Percentiles rank a stretch among this genome's conserved stretches.
These are phyloP conservation scores for Xylophagus ater DNA, from an alignment of 2,888 invertebrate genomes.

Conservation along the genomic window DNA sequence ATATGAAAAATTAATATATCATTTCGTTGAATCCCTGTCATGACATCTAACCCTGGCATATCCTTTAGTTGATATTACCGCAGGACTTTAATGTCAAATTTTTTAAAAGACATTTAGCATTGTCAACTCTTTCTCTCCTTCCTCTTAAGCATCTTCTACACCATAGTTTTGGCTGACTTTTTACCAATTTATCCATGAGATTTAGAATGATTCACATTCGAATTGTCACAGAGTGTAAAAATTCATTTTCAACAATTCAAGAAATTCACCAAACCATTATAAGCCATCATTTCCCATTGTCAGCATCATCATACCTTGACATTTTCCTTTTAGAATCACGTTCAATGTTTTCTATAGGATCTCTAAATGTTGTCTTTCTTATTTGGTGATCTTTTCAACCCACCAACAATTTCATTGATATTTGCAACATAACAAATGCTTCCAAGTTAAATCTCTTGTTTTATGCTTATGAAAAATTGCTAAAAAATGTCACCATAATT, in stretches of 20 bases:
- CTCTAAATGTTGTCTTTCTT: background rate
- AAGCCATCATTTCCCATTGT: too few relatives aligned
- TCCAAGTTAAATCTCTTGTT: constrained; percentile 14
- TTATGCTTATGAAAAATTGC: constrained; percentile 18
- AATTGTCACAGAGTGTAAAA: constrained; percentile 7
- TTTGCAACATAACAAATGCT: background rate
- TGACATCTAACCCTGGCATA: constrained; percentile 10
- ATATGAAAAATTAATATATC: constrained; percentile 12
- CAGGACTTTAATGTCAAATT: constrained; percentile 14
- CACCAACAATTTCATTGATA: background rate
- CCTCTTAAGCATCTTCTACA: too few relatives aligned
- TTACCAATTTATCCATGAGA: constrained; percentile 1
- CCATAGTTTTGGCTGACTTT: background rate
- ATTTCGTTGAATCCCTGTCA: constrained; percentile 9
- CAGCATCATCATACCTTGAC: background rate
- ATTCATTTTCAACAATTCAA: too few relatives aligned
- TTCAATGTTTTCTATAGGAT: background rate
- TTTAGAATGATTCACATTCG: constrained; percentile 1
- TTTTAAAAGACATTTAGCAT: constrained; percentile 17
- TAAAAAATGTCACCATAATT: constrained; percentile 17
- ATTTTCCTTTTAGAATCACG: constrained; percentile 3
- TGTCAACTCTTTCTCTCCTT: constrained; percentile 16
- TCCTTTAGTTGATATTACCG: constrained; percentile 6
- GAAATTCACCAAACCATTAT: too few relatives aligned
- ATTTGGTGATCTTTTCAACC: background rate